Conservation (phyloP, 2,797 vertebrate genomes). For the Cirrhinus mrigala region DNA sequence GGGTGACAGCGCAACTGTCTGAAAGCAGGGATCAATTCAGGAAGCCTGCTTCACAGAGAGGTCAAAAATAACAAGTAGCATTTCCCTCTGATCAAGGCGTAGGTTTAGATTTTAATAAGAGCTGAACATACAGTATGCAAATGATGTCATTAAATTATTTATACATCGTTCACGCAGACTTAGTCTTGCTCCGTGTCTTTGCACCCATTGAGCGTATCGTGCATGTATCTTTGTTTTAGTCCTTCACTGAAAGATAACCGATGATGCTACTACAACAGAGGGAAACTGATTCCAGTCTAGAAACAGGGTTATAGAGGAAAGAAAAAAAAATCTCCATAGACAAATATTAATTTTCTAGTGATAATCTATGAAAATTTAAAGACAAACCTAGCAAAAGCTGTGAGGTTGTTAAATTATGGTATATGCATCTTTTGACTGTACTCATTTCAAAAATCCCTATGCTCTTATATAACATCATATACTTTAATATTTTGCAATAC, state of each 20-base stretch:
- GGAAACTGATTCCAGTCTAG: no score
- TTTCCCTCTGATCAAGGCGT: constrained; percentile 7
- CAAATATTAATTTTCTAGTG: neutral
- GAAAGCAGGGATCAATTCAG: constrained; percentile 65
- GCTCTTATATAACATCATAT: neutral
- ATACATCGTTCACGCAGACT: constrained; percentile 25
- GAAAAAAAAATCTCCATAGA: neutral
- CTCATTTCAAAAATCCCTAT: neutral
- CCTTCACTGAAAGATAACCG: constrained; percentile 85
- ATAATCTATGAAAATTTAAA: neutral
- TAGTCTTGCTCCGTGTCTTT: constrained; percentile 64
- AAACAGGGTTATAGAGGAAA: no score
- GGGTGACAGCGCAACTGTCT: constrained; percentile 67
- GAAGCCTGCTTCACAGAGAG: constrained; percentile 22
- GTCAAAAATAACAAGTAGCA: constrained; percentile 46
- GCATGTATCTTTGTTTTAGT: constrained; percentile 76
- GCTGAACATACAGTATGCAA: constrained; percentile 38
- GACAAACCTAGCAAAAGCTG: neutral
- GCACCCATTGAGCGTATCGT: constrained; percentile 53
- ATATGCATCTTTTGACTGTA: neutral
- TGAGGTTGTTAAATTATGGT: neutral
- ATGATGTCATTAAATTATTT: constrained; percentile 44
- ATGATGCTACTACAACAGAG: constrained; percentile 77
- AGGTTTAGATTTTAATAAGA: constrained; percentile 43
- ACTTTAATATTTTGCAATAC: neutral